Conservation (phyloP, 2,888 invertebrate species). For the Hermaeophaga mercurialis region DNA sequence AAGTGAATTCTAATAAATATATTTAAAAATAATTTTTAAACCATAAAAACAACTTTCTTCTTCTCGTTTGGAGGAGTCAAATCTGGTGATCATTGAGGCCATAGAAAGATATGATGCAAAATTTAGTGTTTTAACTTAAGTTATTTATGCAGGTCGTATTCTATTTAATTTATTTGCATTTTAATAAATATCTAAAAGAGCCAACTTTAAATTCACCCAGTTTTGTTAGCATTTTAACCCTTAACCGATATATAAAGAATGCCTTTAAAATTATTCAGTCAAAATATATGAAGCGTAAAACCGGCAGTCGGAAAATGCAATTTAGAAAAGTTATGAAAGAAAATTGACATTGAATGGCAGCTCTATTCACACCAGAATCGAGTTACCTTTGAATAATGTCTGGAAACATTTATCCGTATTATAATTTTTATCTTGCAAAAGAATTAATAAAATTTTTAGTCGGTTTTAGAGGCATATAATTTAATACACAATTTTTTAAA, state of each 20-base stretch:
- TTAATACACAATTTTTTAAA: too few species aligned
- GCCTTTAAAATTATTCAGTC: slow-evolving; percentile 25
- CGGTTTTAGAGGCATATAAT: too few species aligned
- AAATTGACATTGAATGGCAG: slow-evolving; percentile 30
- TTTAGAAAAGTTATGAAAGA: slow-evolving; percentile 27
- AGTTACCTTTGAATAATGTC: slow-evolving; percentile 25
- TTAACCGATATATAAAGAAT: slow-evolving; percentile 15
- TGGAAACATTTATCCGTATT: slow-evolving; percentile 22
- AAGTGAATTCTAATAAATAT: too few species aligned
- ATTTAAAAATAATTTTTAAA: too few species aligned
- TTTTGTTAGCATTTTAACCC: not conserved
- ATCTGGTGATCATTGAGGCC: too few species aligned
- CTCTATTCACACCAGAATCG: slow-evolving; percentile 23
- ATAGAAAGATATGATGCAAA: too few species aligned
- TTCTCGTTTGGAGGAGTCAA: too few species aligned
- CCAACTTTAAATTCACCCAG: slow-evolving; percentile 10
- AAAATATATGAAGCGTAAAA: slow-evolving; percentile 26
- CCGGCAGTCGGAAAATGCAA: slow-evolving; percentile 27
- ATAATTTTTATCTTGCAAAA: slow-evolving; percentile 5
- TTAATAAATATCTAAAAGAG: too few species aligned
- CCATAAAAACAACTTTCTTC: too few species aligned
- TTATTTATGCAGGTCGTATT: too few species aligned
- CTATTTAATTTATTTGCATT: too few species aligned
- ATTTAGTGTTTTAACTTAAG: too few species aligned
- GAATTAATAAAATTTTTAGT: not conserved